Evolutionary conservation across 1,140 invertebrate genomes (phyloP), one percentile per base, ranked within the genome.

Genomic region (Colletes latitarsis): DNA sequence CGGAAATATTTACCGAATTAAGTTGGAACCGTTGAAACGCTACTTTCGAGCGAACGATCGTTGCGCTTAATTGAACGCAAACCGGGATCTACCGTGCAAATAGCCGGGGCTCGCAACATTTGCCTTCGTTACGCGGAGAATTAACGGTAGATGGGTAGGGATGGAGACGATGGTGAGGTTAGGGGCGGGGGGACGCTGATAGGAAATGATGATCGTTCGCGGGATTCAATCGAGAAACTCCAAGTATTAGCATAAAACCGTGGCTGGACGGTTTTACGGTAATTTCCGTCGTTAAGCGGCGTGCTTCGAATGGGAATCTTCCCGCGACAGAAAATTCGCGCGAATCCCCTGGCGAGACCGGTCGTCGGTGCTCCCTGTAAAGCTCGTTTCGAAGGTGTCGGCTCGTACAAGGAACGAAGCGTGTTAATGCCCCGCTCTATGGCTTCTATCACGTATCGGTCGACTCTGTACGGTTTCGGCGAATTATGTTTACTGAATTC

Each of bases 381-480:
- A 17, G 41, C 43, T 46, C 21, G 66, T 77, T 77, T 55, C 64
- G 62, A 71, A 77, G 57, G 76, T 77, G 76, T 77, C 76, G 39
- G 46, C 53, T 62, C 57, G 21, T 19, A 52, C 55, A 8, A 19
- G 67, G 68, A 49, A 21, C 55, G 67, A 77, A 77, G 76, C 67
- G 67, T 77, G 76, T 77, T 71, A 77, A 77, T 77, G 43, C 76
- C 55, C n/a, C 5, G 30, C 41, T 77, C 74, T 78, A 78, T 77
- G 89, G 83, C 76, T 89, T 89, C 89, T 88, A 88, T 89, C 83
- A 85, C 82, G 81, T 87, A 88, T 89, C 83, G 81, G 76, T 64
- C 72, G 84, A 69, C 71, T 46, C 87, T 88, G 75, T 89, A 89
- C 84, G 89, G 88, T 82, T 88, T 88, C 89, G 71, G 70, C 69